Percentiles rank a stretch among this genome's conserved stretches.
phyloP scores from a whole-genome alignment of 2,888 invertebrate genomes.

The Ptychoptera contaminata region DNA sequence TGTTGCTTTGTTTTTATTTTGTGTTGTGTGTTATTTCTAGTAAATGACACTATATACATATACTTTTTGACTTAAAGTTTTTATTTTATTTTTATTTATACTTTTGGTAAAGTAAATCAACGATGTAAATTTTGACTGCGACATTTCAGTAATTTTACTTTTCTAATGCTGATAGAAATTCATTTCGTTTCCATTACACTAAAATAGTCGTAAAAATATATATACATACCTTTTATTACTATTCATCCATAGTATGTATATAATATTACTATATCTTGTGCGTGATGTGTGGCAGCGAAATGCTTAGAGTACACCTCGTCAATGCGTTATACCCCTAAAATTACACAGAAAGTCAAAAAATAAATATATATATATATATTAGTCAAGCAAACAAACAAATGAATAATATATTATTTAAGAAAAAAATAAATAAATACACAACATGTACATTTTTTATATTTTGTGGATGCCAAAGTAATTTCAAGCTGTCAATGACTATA shows the following conservation, averaged over 20 bases:
- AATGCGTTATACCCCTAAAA: no score
- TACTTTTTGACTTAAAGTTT: no score
- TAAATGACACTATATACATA: no score
- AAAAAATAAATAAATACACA: neutral
- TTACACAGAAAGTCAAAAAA: no score
- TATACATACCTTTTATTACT: neutral
- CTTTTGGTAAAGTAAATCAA: no score
- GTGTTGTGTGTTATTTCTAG: no score
- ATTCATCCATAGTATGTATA: neutral
- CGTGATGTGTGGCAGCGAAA: neutral
- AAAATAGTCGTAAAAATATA: conserved; percentile 2
- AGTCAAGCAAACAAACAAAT: neutral
- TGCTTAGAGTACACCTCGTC: no score
- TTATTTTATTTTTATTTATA: no score
- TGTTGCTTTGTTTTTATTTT: no score
- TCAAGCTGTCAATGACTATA: conserved; percentile 1
- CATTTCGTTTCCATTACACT: conserved; percentile 1
- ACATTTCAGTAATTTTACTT: no score
- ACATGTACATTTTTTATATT: neutral
- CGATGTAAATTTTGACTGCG: no score
- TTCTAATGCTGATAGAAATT: neutral
- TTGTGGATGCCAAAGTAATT: neutral
- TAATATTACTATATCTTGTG: neutral
- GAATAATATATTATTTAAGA: neutral
- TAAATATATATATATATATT: no score